phyloP scores from a whole-genome alignment of 2,113 vertebrate species.

The Pseudolaguvia tuberculata region DNA sequence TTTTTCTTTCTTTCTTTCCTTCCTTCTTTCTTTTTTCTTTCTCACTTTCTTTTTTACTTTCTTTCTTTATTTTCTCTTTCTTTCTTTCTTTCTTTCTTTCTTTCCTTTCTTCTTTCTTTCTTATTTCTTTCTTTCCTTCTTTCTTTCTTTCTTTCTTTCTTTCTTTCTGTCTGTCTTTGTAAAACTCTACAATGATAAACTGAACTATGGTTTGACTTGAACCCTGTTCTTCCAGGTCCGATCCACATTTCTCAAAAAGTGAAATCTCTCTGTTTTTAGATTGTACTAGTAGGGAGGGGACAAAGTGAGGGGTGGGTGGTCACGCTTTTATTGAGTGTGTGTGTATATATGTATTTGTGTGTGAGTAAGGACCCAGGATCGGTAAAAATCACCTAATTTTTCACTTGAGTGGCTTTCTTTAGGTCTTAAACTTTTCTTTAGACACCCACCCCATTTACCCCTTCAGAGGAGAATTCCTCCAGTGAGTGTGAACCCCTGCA shows the following conservation, averaged over 20 bases:
- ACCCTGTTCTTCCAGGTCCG: background rate
- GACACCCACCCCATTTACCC: slow-evolving; percentile 74
- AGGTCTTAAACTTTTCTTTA: slow-evolving; percentile 65
- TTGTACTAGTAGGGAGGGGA: slow-evolving; percentile 21
- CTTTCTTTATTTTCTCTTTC: no score
- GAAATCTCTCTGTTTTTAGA: slow-evolving; percentile 3
- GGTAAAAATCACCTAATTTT: slow-evolving; percentile 93
- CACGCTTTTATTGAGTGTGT: slow-evolving; percentile 39
- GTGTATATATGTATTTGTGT: slow-evolving; percentile 36
- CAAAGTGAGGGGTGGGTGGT: slow-evolving; percentile 44
- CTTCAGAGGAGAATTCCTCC: slow-evolving; percentile 96
- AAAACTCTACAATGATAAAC: background rate
- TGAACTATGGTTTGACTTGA: background rate
- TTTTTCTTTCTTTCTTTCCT: no score
- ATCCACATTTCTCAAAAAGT: slow-evolving; percentile 15
- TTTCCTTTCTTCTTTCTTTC: no score
- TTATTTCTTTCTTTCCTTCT: no score
- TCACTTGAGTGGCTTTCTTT: slow-evolving; percentile 99
- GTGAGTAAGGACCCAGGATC: slow-evolving; percentile 58
- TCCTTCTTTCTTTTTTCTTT: no score
- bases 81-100: no score
- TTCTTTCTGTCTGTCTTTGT: no score
- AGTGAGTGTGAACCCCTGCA: slow-evolving; percentile 78
- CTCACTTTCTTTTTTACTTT: no score
- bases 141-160: background rate